Conservation (phyloP, 30 jellyfish, hydroid and myxozoan species). For the Aurelia sp. region DNA sequence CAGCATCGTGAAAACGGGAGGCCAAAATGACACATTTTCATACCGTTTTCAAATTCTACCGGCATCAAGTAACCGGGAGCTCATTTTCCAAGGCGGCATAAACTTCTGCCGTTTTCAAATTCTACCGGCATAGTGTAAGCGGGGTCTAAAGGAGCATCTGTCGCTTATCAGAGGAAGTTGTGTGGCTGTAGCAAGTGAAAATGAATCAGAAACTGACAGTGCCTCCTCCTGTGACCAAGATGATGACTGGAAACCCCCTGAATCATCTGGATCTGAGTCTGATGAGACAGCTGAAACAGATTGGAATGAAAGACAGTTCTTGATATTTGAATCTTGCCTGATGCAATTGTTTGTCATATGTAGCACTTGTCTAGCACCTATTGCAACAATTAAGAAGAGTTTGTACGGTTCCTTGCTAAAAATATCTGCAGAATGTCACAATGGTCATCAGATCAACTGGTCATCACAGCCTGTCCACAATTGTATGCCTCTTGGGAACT, state of each 20-base stretch:
- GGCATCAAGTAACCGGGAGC: too few relatives aligned
- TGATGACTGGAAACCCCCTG: constrained; percentile 25
- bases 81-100: too few relatives aligned
- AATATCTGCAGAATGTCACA: constrained; percentile 19
- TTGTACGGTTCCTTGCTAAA: constrained; percentile 17
- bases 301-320: constrained; percentile 33
- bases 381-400: background rate
- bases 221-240: too few relatives aligned
- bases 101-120: too few relatives aligned
- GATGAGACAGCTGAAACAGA: background rate
- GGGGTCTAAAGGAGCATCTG: too few relatives aligned
- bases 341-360: constrained; percentile 18
- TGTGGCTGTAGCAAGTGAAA: too few relatives aligned
- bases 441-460: constrained; percentile 48
- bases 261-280: constrained; percentile 17
- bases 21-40: too few relatives aligned
- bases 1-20: too few relatives aligned
- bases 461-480: constrained; percentile 23
- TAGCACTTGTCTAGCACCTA: constrained; percentile 26
- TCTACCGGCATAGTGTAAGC: too few relatives aligned
- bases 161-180: too few relatives aligned
- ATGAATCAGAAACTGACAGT: too few relatives aligned
- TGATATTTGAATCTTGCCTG: constrained; percentile 25
- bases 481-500: constrained; percentile 43
- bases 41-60: too few relatives aligned